Conservation (phyloP, 2,797 vertebrate genomes). For the Bradypus variegatus region DNA sequence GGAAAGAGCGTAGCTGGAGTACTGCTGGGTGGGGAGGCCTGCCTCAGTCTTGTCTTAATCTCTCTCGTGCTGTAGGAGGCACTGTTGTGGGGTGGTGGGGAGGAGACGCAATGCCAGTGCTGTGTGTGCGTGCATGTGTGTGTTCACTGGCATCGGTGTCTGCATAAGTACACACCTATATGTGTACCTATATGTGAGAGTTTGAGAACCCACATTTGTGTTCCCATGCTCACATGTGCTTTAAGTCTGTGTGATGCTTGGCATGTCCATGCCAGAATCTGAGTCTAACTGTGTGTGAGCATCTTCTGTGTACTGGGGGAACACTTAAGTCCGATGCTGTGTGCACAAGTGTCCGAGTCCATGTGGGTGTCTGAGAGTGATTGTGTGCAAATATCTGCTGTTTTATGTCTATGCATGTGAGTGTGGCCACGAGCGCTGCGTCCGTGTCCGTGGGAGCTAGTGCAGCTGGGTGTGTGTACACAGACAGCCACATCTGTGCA, state of each 20-base stretch:
- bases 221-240: neutral
- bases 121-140: neutral
- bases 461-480: neutral
- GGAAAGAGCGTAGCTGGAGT: neutral
- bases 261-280: neutral
- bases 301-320: neutral
- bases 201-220: neutral
- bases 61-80: neutral
- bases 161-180: neutral
- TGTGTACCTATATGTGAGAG: neutral
- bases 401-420: neutral
- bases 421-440: neutral
- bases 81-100: neutral
- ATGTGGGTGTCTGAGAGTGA: neutral
- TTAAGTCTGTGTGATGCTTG: neutral
- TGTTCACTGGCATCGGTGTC: neutral
- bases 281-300: neutral
- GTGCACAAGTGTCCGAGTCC: neutral
- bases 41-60: constrained; percentile 6
- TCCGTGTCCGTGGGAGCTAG: neutral
- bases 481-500: neutral
- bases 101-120: neutral
- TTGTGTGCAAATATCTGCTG: neutral
- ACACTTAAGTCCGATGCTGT: neutral
- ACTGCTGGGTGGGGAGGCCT: constrained; percentile 23